These are phyloP conservation scores for Aleiodes leptofemur DNA, from an alignment of 2,888 invertebrate genomes.

Conservation along the genomic window DNA sequence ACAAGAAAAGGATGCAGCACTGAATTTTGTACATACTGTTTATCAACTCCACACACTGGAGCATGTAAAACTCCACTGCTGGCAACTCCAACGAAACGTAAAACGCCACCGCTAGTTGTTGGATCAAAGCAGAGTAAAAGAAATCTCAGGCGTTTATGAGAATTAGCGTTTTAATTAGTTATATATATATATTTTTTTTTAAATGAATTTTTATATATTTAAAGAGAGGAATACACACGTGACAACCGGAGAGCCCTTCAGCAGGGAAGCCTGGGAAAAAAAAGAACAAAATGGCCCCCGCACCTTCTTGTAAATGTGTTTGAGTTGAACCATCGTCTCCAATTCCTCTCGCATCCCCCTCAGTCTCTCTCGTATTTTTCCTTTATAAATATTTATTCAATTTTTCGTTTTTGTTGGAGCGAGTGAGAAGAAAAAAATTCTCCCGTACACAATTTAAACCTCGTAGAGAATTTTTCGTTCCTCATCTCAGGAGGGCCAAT, in stretches of 20 bases:
- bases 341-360: too few species aligned
- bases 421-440: not conserved
- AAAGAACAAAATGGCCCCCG: slow-evolving; percentile 13
- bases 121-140: slow-evolving; percentile 72
- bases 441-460: not conserved
- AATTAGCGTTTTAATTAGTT: slow-evolving; percentile 7
- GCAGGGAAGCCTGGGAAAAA: not conserved
- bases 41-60: slow-evolving; percentile 67
- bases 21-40: slow-evolving; percentile 71
- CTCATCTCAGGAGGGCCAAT: slow-evolving; percentile 9
- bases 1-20: slow-evolving; percentile 70
- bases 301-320: too few species aligned
- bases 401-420: too few species aligned
- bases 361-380: too few species aligned
- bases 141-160: slow-evolving; percentile 70
- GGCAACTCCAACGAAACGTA: slow-evolving; percentile 72
- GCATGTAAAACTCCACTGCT: slow-evolving; percentile 70
- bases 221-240: not conserved
- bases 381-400: too few species aligned
- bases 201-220: not conserved
- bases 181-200: slow-evolving; percentile 11
- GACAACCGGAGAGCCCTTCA: too few species aligned
- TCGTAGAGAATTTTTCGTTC: not conserved
- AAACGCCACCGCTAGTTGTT: slow-evolving; percentile 64
- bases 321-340: too few species aligned